Base-by-base conservation (phyloP, 2,888 invertebrate genomes). In the Macrostomum cliftonense region DNA sequence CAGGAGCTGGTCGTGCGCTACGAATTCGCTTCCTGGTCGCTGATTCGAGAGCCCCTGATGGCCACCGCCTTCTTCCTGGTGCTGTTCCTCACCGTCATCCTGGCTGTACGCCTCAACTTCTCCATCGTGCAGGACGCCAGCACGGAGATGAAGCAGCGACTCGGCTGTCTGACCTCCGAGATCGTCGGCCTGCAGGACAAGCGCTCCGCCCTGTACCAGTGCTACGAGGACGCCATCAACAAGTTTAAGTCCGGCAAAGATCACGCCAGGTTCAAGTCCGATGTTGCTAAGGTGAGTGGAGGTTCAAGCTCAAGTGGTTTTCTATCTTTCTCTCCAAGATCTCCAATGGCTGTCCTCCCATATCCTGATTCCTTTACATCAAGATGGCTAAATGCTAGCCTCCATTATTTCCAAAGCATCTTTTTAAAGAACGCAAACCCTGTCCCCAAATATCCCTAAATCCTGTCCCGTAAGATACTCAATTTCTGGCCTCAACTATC, bases 81-180 rank as follows among this genome's bases (percentile, higher is more conserved):
- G 39, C 73, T 97, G 55, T 99, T 97, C 74, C 64, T 89, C 48
- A 73, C 82, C 60, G 86, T 93, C 50, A 89, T 97, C 66, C 74
- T 93, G 61, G 89, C 88, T 73, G 85, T 91, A 53, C 78, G 95
- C 59, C 75, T 95, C 66, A 95, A 97, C 74, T 93, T 97, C 73
- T 85, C 91, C 50, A 88, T 95, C 60, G 71, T 74, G 40, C 73
- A 73, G 65, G 70, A 69, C 52, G 55, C 46, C 28, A 49, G 12
- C 17, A 42, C 73, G 36, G 77, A 75, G 55, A 67, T 67, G 43
- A 67, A 69, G 52, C 65, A 74, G 65, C 58, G 72, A 39, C 67
- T 73, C 21, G 65, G 71, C 20, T 67, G 72, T 43, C 55, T 70
- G 51, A 56, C 72, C n/a, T 78, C 78, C 59, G 74, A 75, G 53